These are phyloP conservation scores for Andrena cerasifolii DNA, from an alignment of 1,140 invertebrate genomes.

Conservation along the genomic window DNA sequence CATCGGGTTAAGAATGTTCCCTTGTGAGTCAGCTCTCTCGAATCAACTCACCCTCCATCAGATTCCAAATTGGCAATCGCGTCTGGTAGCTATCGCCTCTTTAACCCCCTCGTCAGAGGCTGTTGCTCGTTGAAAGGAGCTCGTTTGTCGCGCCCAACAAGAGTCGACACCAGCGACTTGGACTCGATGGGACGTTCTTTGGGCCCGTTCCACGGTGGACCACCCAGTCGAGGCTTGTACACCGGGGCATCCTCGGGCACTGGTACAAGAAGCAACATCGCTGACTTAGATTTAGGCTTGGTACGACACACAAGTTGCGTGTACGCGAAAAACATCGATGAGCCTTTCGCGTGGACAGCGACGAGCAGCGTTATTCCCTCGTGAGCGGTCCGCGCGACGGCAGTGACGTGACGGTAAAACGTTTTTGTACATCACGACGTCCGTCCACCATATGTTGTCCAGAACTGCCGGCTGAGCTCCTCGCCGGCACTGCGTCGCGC, in stretches of 20 bases:
- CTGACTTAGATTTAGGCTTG: constrained; percentile 43
- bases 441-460: constrained; percentile 61
- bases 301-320: constrained; percentile 36
- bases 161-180: not conserved
- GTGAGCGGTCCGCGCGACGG: constrained; percentile 7
- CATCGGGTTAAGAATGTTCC: no score
- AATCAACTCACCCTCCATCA: no score
- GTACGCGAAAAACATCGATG: constrained; percentile 40
- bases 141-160: not conserved
- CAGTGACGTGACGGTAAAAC: constrained; percentile 25
- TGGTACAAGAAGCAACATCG: constrained; percentile 37
- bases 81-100: no score
- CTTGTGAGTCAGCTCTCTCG: no score
- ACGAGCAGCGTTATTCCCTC: constrained; percentile 48
- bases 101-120: not conserved
- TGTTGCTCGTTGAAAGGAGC: not conserved
- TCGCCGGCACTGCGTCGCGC: not conserved
- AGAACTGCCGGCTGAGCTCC: not conserved
- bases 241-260: not conserved
- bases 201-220: constrained; percentile 21
- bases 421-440: constrained; percentile 54
- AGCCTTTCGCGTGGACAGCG: not conserved
- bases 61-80: no score
- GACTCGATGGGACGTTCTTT: constrained; percentile 12
- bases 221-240: constrained; percentile 37